Evolutionary conservation across 2,113 vertebrate genomes (phyloP).

Genomic region (Apaloderma vittatum): DNA sequence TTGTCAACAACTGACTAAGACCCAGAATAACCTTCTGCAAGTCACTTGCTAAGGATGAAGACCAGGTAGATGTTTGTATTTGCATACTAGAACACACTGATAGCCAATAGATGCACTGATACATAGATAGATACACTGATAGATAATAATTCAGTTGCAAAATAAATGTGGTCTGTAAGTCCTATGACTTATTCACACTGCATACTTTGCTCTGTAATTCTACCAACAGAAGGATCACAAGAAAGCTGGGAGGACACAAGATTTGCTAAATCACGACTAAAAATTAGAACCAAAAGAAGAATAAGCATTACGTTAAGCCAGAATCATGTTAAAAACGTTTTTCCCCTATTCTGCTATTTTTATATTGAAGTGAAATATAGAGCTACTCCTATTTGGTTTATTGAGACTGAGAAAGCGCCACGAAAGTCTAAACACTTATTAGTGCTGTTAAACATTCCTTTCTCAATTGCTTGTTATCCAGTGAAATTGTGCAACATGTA

Average conservation of each 20-base stretch:
- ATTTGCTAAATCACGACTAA: neutral
- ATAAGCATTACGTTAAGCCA: neutral
- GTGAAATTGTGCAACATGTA: neutral
- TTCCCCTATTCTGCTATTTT: neutral
- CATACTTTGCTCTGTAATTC: neutral
- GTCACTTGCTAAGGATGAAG: neutral
- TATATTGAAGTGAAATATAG: neutral
- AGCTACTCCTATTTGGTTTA: neutral
- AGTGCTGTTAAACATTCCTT: neutral
- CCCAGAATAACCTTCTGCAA: neutral
- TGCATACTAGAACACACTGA: neutral
- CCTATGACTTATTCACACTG: neutral
- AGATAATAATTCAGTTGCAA: neutral
- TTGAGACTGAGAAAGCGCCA: neutral
- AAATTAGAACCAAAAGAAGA: neutral
- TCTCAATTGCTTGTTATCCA: neutral
- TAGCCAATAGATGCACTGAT: no score
- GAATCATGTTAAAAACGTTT: neutral
- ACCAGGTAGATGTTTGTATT: rapidly evolving
- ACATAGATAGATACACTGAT: no score
- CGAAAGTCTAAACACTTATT: neutral
- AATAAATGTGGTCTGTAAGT: neutral
- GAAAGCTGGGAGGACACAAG: neutral
- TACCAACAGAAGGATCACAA: neutral
- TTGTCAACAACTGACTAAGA: neutral